Percentiles rank a stretch among this genome's conserved stretches.
Evolutionary conservation across 23 tunicate genomes (phyloP).

Genomic region (Diplosoma virens): DNA sequence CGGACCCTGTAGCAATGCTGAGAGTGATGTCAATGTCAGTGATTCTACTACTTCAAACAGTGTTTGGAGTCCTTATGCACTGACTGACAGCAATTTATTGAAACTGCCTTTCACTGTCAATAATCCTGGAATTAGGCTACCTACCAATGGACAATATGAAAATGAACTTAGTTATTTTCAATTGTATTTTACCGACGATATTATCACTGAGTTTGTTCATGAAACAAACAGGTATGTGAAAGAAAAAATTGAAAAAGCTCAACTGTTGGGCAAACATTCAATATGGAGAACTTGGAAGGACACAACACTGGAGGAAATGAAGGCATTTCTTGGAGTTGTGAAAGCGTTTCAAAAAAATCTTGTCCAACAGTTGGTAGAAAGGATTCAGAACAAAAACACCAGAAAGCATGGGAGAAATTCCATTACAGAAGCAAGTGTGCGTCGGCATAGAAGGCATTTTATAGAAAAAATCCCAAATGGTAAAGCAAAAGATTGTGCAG

Average conservation of each 20-base stretch:
- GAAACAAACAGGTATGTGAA: neutral
- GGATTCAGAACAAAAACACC: no score
- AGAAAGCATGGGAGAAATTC: no score
- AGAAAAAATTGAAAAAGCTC: constrained; percentile 18
- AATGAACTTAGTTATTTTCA: constrained; percentile 37
- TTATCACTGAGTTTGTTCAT: constrained; percentile 19
- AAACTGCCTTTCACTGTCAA: constrained; percentile 32
- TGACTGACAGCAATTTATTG: constrained; percentile 31
- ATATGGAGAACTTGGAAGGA: no score
- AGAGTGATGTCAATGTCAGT: constrained; percentile 4
- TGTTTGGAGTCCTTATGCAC: constrained; percentile 22
- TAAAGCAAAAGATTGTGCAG: no score
- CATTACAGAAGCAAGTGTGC: no score
- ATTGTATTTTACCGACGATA: constrained; percentile 27
- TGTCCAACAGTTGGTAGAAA: no score
- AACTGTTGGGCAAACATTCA: constrained; percentile 25
- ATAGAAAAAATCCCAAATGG: no score
- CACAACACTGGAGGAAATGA: no score
- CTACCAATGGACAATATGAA: constrained; percentile 37
- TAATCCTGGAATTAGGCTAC: constrained; percentile 37
- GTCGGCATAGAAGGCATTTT: no score
- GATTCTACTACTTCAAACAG: constrained; percentile 18
- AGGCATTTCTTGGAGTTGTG: no score
- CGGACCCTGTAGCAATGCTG: constrained; percentile 19
- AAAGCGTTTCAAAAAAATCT: no score